These are phyloP conservation scores for Vespertilio murinus DNA, from an alignment of 2,797 vertebrate genomes.

Conservation along the genomic window DNA sequence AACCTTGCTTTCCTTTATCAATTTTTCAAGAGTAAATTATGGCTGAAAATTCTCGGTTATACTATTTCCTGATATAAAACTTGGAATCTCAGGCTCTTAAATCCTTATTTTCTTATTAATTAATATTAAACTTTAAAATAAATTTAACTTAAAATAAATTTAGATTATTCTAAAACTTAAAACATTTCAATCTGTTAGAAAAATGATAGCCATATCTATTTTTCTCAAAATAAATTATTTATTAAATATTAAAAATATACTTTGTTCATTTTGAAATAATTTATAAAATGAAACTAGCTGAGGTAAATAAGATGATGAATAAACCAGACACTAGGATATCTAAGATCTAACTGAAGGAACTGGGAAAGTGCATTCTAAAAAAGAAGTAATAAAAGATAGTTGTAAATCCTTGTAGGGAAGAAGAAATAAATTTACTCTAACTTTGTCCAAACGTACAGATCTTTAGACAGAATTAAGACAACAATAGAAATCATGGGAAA, in stretches of 20 bases:
- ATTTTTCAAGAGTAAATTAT: slow-evolving; percentile 38
- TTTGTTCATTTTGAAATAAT: neutral
- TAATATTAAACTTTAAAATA: neutral
- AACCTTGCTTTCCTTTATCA: slow-evolving; percentile 6
- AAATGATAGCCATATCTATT: neutral
- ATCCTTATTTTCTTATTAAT: neutral
- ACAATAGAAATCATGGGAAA: neutral
- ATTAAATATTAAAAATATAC: neutral
- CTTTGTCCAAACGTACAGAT: neutral
- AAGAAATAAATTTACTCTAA: slow-evolving; percentile 19
- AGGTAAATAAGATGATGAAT: neutral
- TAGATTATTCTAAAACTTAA: neutral
- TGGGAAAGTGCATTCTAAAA: neutral
- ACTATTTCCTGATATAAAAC: neutral
- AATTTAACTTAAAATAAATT: neutral
- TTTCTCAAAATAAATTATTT: neutral
- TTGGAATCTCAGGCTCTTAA: neutral
- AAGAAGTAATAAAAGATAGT: neutral
- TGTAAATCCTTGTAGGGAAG: neutral
- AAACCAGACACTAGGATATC: neutral
- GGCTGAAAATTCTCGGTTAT: slow-evolving; percentile 3
- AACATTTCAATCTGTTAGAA: neutral
- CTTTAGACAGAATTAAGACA: neutral
- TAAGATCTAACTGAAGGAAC: neutral
- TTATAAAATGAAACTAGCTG: neutral